A percentile compares a stretch with the other conserved stretches of the same genome.
Conservation (phyloP, 2,797 vertebrate genomes). For the Diglossa cyanea region DNA sequence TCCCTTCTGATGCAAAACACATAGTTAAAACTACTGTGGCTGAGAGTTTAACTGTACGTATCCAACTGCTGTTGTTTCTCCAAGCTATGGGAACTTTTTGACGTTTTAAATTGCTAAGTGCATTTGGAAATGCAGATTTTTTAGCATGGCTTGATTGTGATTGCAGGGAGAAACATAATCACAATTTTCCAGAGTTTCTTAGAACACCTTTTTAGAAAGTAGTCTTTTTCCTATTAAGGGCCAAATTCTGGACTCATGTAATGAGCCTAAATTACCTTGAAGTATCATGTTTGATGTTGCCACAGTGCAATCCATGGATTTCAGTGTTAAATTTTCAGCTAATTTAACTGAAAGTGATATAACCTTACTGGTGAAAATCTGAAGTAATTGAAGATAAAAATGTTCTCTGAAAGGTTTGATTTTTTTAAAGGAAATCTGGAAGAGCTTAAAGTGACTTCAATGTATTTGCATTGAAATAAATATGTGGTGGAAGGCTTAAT, state of each 20-base stretch:
- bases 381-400: neutral
- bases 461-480: neutral
- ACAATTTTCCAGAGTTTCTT: neutral
- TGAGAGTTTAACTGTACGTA: neutral
- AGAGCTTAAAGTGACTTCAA: neutral
- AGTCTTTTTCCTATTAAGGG: neutral
- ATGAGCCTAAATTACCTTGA: neutral
- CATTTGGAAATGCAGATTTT: neutral
- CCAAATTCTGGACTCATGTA: neutral
- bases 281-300: neutral
- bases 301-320: neutral
- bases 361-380: neutral
- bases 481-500: neutral
- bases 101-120: neutral
- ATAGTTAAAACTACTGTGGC: neutral
- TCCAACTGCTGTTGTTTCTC: neutral
- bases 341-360: neutral
- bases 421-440: neutral
- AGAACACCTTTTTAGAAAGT: neutral
- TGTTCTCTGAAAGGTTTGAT: neutral
- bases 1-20: neutral
- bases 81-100: neutral
- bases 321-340: neutral
- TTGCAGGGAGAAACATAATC: neutral
- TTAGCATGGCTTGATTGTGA: neutral